phyloP scores from a whole-genome alignment of 2,888 invertebrate species.

The Lithophane semibrunnea region DNA sequence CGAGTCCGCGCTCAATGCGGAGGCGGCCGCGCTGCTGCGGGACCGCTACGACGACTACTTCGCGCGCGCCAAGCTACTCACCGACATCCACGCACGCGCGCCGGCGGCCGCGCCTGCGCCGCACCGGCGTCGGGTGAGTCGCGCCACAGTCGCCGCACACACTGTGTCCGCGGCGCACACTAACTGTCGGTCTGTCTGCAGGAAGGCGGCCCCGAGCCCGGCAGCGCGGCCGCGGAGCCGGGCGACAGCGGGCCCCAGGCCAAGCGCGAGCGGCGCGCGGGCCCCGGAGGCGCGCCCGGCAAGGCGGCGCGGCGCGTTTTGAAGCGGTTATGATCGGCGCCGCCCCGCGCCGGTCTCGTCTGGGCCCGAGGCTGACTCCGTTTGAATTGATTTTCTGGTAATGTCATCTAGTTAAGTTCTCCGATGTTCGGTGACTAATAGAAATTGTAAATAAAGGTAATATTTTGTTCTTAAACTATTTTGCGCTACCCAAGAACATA shows the following conservation, averaged over 20 bases:
- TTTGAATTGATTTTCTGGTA: conserved; percentile 26
- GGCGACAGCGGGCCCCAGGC: conserved; percentile 91
- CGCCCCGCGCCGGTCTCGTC: not conserved
- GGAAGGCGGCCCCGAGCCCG: conserved; percentile 84
- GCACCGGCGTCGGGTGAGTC: conserved; percentile 67
- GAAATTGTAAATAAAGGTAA: conserved; percentile 49
- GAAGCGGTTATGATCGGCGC: conserved; percentile 58
- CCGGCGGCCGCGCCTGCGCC: conserved; percentile 71
- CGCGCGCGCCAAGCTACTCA: conserved; percentile 85
- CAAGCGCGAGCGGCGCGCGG: conserved; percentile 92
- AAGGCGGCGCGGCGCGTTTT: conserved; percentile 57
- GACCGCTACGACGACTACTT: conserved; percentile 98
- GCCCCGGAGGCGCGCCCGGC: not conserved
- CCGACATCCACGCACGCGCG: conserved; percentile 84
- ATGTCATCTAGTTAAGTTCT: conserved; percentile 13
- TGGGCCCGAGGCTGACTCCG: conserved; percentile 17
- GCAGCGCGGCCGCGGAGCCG: conserved; percentile 81
- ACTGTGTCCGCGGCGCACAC: not conserved
- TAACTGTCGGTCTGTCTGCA: not conserved
- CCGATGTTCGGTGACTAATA: conserved; percentile 13
- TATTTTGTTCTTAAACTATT: conserved; percentile 27
- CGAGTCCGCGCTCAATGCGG: conserved; percentile 99
- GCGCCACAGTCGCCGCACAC: conserved; percentile 20
- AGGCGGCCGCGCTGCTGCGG: conserved; percentile 97
- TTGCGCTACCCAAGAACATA: conserved; percentile 26